phyloP scores from a whole-genome alignment of 2,888 invertebrate species.

The Yponomeuta sedellus region DNA sequence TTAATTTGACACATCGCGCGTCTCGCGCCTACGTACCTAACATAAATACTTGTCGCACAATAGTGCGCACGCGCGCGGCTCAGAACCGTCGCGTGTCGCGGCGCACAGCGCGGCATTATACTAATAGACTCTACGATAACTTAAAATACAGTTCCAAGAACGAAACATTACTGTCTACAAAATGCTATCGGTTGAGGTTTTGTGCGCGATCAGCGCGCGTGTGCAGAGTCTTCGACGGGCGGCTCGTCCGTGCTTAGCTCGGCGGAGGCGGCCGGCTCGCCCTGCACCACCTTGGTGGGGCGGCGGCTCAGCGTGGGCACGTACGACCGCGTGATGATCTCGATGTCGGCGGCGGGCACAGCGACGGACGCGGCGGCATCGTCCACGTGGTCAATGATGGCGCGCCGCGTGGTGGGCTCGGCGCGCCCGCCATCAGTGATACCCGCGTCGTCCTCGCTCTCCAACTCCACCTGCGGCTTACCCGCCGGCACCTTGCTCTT shows the following conservation, averaged over 20 bases:
- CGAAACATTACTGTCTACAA: constrained; percentile 65
- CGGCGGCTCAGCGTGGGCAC: constrained; percentile 56
- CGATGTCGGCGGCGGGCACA: constrained; percentile 54
- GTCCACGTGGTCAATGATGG: constrained; percentile 64
- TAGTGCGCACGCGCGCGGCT: constrained; percentile 8
- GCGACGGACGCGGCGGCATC: constrained; percentile 42
- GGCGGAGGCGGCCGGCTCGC: constrained; percentile 24
- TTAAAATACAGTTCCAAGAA: constrained; percentile 58
- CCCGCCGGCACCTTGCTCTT: constrained; percentile 45
- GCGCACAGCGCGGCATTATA: constrained; percentile 33
- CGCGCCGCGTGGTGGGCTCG: constrained; percentile 59
- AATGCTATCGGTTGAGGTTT: constrained; percentile 67
- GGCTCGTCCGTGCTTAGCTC: constrained; percentile 32
- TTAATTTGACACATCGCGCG: constrained; percentile 52
- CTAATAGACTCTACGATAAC: constrained; percentile 68
- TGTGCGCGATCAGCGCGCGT: constrained; percentile 19
- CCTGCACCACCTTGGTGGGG: constrained; percentile 54
- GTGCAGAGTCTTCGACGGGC: constrained; percentile 21
- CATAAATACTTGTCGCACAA: constrained; percentile 34
- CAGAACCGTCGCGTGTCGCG: constrained; percentile 28
- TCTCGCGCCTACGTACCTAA: constrained; percentile 25
- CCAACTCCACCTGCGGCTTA: constrained; percentile 59
- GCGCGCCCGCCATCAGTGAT: constrained; percentile 61
- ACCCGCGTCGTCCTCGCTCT: constrained; percentile 51
- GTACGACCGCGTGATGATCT: constrained; percentile 60